Evolutionary conservation across 53 echinoderm and acorn worm genomes (phyloP).

Genomic region (Luidia sarsii): DNA sequence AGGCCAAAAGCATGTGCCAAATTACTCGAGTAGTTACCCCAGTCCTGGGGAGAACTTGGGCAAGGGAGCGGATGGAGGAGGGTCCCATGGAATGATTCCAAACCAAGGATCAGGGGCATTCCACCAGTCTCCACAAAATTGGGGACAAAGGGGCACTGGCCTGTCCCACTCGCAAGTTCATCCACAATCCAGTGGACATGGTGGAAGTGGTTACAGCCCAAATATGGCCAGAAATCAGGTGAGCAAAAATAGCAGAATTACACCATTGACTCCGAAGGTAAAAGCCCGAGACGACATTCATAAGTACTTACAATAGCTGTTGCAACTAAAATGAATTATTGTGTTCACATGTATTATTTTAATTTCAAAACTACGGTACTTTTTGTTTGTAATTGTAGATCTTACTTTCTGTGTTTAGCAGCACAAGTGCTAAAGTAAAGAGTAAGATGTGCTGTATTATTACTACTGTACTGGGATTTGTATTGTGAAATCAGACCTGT

Average conservation of each 20-base stretch:
- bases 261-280: no score
- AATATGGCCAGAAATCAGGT: constrained; percentile 70
- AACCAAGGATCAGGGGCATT: constrained; percentile 52
- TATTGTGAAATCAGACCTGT: no score
- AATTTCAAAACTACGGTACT: no score
- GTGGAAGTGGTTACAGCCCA: constrained; percentile 55
- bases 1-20: constrained; percentile 95
- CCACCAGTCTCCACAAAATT: constrained; percentile 58
- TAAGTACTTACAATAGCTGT: no score
- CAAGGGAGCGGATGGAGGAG: constrained; percentile 77
- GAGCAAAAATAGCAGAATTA: constrained; percentile 13
- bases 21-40: constrained; percentile 80
- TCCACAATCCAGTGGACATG: constrained; percentile 34
- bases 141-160: constrained; percentile 64
- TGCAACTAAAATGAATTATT: no score
- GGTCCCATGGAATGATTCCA: constrained; percentile 79
- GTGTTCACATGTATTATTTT: no score
- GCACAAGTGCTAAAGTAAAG: no score
- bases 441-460: no score
- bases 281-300: no score
- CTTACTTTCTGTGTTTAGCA: no score
- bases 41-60: constrained; percentile 76
- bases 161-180: constrained; percentile 52
- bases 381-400: no score
- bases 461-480: no score